Evolutionary conservation across 2,797 vertebrate species (phyloP), one percentile per base, ranked within the genome.

Genomic region (Scarus forsteni): DNA sequence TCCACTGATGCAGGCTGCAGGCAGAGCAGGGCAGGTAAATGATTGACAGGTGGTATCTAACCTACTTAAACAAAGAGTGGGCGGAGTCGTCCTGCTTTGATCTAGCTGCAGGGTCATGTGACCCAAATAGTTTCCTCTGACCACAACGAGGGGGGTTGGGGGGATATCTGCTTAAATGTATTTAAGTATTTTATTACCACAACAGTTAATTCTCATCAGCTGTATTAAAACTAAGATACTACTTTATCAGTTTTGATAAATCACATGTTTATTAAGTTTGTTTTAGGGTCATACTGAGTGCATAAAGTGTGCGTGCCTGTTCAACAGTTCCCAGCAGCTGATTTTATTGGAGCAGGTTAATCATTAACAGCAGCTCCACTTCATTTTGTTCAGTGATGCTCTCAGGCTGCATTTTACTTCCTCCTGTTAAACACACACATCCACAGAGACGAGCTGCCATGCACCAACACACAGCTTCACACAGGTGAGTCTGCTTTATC

Each of bases 341-440:
- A 68, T 68, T 73, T 61, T 78, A 79, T 63, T 79, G 52, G 50
- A 16, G 16, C 53, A 60, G 58, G 91, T 89, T 92, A 85, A 95
- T 95, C 66, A 95, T 93, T 95, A 85, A 94, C 91, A 27, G 11
- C 50, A 35, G 78, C 80, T 88, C 78, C 59, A 69, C 88, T 93
- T 90, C 92, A 94, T 90, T 86, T 85, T 68, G 79, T 69, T 50
- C 58, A 73, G 79, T 85, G 86, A 88, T 91, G 90, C 81, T 81
- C 86, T 79, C 76, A 63, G 80, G 74, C 74, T 83, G 72, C 87
- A 91, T 70, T 93, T 89, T 80, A 86, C 79, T 88, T 90, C 88
- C 80, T 73, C 65, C 80, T 66, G 10, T 71, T 76, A 86, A 67
- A 78, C 68, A 15, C 70, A 27, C 27, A 27, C 27, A 27, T 27